A percentile compares a stretch with the other conserved stretches of the same genome.
These are phyloP conservation scores for Sphaerodactylus townsendi DNA, from an alignment of 2,113 vertebrate genomes.

Conservation along the genomic window DNA sequence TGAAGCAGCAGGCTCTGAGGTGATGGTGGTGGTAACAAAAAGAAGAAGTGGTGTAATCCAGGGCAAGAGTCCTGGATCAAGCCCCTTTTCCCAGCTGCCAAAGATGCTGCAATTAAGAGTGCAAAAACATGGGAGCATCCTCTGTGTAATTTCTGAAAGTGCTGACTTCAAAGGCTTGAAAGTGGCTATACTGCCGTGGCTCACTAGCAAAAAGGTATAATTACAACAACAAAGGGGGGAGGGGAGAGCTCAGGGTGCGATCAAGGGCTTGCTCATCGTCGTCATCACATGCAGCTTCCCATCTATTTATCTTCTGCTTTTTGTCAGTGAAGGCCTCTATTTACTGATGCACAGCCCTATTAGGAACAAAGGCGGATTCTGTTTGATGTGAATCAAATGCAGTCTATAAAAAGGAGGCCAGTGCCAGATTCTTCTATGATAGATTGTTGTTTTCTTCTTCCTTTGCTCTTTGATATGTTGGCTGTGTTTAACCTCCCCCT, in stretches of 20 bases:
- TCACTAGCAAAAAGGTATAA: not conserved
- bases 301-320: slow-evolving; percentile 25
- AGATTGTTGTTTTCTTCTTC: not conserved
- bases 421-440: not conserved
- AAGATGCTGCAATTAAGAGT: not conserved
- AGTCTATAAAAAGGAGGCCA: not conserved
- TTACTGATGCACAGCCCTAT: slow-evolving; percentile 21
- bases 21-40: not conserved
- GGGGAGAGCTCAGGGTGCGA: not conserved
- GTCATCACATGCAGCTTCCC: not conserved
- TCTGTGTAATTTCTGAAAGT: not conserved
- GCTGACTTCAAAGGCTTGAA: slow-evolving; percentile 41
- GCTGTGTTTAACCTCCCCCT: accelerated
- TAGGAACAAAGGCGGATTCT: slow-evolving; percentile 35
- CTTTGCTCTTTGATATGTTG: accelerated
- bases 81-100: not conserved
- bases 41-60: not conserved
- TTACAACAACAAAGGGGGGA: slow-evolving; percentile 4
- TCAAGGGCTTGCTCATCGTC: slow-evolving; percentile 8
- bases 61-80: not conserved
- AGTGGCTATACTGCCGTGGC: not conserved
- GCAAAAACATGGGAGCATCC: not conserved
- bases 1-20: not conserved
- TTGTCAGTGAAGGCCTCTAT: slow-evolving; percentile 23
- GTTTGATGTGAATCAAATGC: not conserved